These are phyloP conservation scores for Aleiodes alternator DNA, from an alignment of 2,888 invertebrate genomes.

Conservation along the genomic window DNA sequence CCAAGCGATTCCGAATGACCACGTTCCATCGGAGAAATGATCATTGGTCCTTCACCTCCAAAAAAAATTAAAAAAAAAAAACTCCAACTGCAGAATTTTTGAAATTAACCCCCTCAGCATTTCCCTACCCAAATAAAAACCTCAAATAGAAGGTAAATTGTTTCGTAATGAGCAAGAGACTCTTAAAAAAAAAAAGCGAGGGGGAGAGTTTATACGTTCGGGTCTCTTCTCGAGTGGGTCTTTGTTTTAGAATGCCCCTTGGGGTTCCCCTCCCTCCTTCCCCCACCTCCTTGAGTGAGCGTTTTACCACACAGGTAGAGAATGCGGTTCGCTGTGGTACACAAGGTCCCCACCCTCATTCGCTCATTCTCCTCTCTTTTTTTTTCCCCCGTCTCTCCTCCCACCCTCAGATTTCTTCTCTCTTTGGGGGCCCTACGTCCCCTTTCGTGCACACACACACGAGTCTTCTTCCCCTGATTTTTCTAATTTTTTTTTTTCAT, in stretches of 20 bases:
- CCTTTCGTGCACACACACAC: conserved; percentile 10
- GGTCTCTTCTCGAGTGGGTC: conserved; percentile 54
- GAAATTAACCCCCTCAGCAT: conserved; percentile 18
- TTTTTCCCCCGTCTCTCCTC: conserved; percentile 7
- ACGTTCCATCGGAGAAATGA: no score
- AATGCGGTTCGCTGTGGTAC: conserved; percentile 64
- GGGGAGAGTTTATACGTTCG: conserved; percentile 55
- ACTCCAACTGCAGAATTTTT: not conserved
- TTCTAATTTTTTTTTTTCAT: conserved; percentile 26
- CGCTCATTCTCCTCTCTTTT: not conserved
- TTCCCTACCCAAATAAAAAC: conserved; percentile 32
- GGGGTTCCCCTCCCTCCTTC: conserved; percentile 59
- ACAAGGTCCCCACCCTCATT: conserved; percentile 34
- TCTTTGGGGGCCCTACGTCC: conserved; percentile 21
- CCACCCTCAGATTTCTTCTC: not conserved
- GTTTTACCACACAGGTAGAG: conserved; percentile 70
- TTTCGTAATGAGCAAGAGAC: conserved; percentile 64
- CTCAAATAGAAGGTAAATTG: conserved; percentile 61
- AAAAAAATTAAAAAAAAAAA: not conserved
- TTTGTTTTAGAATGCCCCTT: conserved; percentile 69
- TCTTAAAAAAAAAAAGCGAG: not conserved
- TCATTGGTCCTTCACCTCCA: not conserved
- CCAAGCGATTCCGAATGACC: no score
- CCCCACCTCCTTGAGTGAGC: conserved; percentile 55
- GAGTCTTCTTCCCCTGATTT: not conserved